Conservation (phyloP, 2,797 vertebrate species). For the Anas georgica region DNA sequence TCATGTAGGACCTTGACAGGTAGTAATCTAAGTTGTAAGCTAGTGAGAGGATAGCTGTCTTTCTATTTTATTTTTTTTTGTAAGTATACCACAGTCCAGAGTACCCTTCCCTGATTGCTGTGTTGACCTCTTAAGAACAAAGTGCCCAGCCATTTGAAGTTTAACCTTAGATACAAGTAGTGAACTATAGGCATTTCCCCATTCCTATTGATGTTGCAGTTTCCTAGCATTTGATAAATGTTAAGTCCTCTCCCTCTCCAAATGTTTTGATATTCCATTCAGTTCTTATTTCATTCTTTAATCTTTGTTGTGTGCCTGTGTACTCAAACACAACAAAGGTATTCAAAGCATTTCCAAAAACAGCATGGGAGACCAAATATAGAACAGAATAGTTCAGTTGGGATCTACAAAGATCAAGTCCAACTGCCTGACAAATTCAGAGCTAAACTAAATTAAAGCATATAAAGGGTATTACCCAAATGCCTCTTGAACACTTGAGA, state of each 20-base stretch:
- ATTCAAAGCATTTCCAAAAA: neutral
- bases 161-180: neutral
- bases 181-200: neutral
- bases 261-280: neutral
- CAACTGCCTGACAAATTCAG: neutral
- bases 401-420: neutral
- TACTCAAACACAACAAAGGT: neutral
- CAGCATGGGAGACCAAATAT: neutral
- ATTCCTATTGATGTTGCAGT: neutral
- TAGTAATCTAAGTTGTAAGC: neutral
- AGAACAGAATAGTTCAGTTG: neutral
- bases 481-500: neutral
- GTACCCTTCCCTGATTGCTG: neutral
- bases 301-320: neutral
- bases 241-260: neutral
- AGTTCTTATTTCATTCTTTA: neutral
- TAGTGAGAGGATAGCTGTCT: neutral
- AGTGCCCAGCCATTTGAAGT: neutral
- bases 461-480: neutral
- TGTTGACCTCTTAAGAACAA: neutral
- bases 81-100: neutral
- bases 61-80: neutral
- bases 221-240: conserved; percentile 3
- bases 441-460: neutral
- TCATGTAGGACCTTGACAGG: neutral